phyloP scores from a whole-genome alignment of 2,888 invertebrate species.

The Herminia tarsipennalis region DNA sequence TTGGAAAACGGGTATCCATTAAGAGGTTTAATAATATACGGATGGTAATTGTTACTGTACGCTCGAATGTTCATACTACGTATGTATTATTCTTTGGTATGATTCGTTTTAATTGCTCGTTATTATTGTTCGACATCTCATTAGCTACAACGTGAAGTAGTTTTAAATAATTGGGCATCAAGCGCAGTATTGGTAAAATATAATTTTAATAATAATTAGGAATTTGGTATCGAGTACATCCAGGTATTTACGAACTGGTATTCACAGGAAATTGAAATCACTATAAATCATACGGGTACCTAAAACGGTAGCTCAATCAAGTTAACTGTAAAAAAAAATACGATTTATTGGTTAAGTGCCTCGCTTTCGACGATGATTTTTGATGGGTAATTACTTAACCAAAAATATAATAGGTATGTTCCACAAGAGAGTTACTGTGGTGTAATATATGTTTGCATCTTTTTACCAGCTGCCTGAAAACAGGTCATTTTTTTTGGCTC shows the following conservation, averaged over 20 bases:
- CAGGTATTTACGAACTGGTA: conserved; percentile 16
- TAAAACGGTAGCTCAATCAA: conserved; percentile 16
- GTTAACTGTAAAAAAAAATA: not conserved
- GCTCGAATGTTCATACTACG: conserved; percentile 26
- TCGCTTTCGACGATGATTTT: conserved; percentile 13
- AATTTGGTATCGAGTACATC: conserved; percentile 2
- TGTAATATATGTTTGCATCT: too few relatives aligned
- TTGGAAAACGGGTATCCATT: conserved; percentile 37
- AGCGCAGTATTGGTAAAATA: conserved; percentile 16
- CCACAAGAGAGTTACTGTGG: too few relatives aligned
- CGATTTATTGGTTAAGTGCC: not conserved
- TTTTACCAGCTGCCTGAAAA: too few relatives aligned
- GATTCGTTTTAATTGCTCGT: conserved; percentile 43
- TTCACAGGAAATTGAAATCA: conserved; percentile 33
- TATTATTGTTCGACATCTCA: conserved; percentile 40
- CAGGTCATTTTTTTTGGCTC: too few relatives aligned
- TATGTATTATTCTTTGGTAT: conserved; percentile 25
- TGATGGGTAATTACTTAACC: not conserved
- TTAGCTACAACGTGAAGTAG: conserved; percentile 29
- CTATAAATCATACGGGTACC: conserved; percentile 32
- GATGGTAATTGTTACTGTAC: conserved; percentile 37
- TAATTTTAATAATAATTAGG: not conserved
- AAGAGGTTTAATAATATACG: conserved; percentile 38
- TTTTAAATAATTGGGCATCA: conserved; percentile 35
- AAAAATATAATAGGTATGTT: too few relatives aligned